Evolutionary conservation across 2,888 invertebrate species (phyloP), one percentile per base, ranked within the genome.

Genomic region (Balanococcus diminutus): DNA sequence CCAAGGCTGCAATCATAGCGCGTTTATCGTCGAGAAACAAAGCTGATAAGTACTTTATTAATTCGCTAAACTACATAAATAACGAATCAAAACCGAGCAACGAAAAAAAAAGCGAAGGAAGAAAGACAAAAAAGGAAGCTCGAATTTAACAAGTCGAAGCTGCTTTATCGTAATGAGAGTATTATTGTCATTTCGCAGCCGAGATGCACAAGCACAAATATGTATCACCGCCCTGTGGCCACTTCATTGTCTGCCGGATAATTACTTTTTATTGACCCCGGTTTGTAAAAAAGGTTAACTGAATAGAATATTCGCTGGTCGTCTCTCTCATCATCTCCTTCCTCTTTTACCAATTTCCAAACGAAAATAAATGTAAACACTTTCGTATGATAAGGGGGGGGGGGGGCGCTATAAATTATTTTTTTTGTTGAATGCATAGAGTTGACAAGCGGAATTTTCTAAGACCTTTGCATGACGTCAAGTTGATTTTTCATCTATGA

Each of bases 191-290:
- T 72, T 72, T 72, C 31, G 28, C 72, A 31, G 72, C 72, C 31
- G 22, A 28, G 42, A 14, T 42, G 42, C 42, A 42, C 42, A 42
- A 42, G n/a, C n/a, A n/a, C n/a, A n/a, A n/a, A n/a, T n/a, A 28
- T 31, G 19, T 61, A 72, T 25, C 28, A 72, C 72, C 72, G 72
- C 72, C 72, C 72, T 25, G 22, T 31, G 72, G 72, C 31, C 72
- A 72, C 72, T 72, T 72, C 16, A 72, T 72, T 72, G 72, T 72
- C 42, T 42, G 42, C 42, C 31, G 72, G 72, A 72, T 72, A 72
- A 72, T 72, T 72, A 25, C 72, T 72, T 28, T 72, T 72, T 72
- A 72, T 72, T 72, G 72, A 72, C 42, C 72, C 72, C 72, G 72
- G 28, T 28, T 72, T 72, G 72, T 72, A 72, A 72, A 56, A n/a